Base-by-base conservation (phyloP, 2,888 invertebrate species). In the Cryptocheilus praepositus region DNA sequence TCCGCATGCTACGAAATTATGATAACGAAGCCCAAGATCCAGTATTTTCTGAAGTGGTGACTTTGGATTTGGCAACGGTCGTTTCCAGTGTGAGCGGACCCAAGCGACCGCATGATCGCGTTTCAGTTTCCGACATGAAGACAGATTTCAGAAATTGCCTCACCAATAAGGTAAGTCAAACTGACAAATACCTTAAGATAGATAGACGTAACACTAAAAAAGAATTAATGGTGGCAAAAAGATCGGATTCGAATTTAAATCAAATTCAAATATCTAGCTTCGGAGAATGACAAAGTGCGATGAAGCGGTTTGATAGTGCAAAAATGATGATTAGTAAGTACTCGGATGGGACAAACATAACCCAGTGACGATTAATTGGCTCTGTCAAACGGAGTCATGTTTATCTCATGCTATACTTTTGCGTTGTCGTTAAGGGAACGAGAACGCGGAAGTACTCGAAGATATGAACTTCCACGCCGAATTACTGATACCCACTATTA, bases 71-170 rank as follows among this genome's bases (percentile, higher is more conserved):
- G 53, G 89, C 92, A 0, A 94, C 95, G 0, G 97, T 99, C 0
- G 97, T 96, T 58, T 96, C 98, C 1, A 98, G 97, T 19, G 95
- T 98, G 15, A 98, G 98, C 68, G 99, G 99, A 0, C 99, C 99
- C 0, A 99, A 99, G 88, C 90, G 99, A 60, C 99, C 99, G 0
- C 99, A 99, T 81, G 99, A 99, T 90, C 91, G 97, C 21, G 98
- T 99, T 3, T 93, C 97, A 0, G 96, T 98, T 0, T 89, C 93
- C 0, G 94, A 95, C 52, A 97, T 99, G 96, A 96, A 97, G 87
- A 89, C 90, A 13, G 98, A 99, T 89, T 99, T 99, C 89, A 89
- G 90, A 16, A 91, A 92, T 0, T 98, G 98, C 81, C 92, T 99
- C 13, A 92, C 91, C 15, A 97, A 92, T 84, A 98, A 97, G 92